Evolutionary conservation across 2,888 invertebrate species (phyloP), one percentile per base, ranked within the genome.

Genomic region (Heliconius charithonia): DNA sequence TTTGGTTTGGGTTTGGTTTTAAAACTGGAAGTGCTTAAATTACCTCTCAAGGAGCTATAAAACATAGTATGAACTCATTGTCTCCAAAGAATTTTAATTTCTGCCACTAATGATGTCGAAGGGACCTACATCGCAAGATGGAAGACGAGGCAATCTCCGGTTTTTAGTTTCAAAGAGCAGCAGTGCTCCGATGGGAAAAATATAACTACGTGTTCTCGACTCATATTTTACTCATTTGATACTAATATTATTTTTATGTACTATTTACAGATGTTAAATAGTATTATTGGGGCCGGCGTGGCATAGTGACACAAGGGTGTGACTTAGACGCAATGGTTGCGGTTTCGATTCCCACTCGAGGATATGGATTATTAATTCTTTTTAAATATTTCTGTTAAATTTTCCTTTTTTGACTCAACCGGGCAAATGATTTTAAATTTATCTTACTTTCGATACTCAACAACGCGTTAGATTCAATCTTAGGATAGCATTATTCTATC

Each of bases 121-220:
- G 82, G 82, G 85, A 87, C 86, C 91, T 88, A 90, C 90, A 87
- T 91, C 88, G 89, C 88, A 51, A 51, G 51, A 51, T 51, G 86
- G 89, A 88, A 89, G 87, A 88, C 90, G 90, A 91, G 91, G 93
- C 91, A 93, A 94, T 94, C 93, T 94, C 94, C 94, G 94, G 93
- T 94, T 94, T 94, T 93, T 94, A 94, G 93, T 93, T 94, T 93
- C 93, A 94, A 94, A 94, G 93, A 91, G 89, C 85, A 83, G 85
- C 86, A 85, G 85, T 86, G 87, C 84, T 86, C 84, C 79, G 79
- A 84, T 88, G 88, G 86, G 85, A 84, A 79, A 16, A 71, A 45
- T 12, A 22, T 16, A 87, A 92, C 91, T 83, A 83, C 16, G 19
- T 4, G 79, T 86, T 86, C 85, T 89, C 88, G 88, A 86, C 59